A percentile compares a stretch with the other conserved stretches of the same genome.
Conservation (phyloP, 2,888 invertebrate genomes). For the Argyra leucocephala region DNA sequence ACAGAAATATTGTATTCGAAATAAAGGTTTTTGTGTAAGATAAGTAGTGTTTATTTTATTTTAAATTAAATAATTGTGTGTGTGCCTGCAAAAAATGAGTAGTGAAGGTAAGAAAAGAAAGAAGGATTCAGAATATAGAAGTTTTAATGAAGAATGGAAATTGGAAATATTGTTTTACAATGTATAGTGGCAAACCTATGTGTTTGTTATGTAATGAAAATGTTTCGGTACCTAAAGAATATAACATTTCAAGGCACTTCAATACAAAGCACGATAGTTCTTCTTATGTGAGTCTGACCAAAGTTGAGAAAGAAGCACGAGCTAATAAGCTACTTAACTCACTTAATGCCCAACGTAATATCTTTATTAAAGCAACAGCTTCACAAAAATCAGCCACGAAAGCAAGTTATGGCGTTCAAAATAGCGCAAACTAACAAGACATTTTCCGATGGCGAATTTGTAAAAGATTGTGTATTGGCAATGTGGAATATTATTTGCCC, state of each 20-base stretch:
- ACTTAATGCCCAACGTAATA: too few species aligned
- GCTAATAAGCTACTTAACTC: conserved; percentile 9
- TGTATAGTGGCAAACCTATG: too few species aligned
- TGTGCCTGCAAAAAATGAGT: too few species aligned
- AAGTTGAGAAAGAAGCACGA: conserved; percentile 9
- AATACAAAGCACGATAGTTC: conserved; percentile 10
- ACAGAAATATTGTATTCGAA: too few species aligned
- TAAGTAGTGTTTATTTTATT: too few species aligned
- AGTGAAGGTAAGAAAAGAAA: too few species aligned
- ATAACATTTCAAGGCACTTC: conserved; percentile 11
- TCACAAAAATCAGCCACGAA: conserved; percentile 8
- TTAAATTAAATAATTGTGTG: too few species aligned
- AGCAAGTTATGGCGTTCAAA: conserved; percentile 9
- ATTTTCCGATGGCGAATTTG: conserved; percentile 5
- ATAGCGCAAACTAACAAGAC: conserved; percentile 8
- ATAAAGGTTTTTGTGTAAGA: too few species aligned
- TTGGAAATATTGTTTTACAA: too few species aligned
- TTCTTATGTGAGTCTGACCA: conserved; percentile 9
- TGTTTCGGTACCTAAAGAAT: conserved; percentile 9
- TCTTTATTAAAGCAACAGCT: conserved; percentile 9
- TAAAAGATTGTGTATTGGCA: not conserved
- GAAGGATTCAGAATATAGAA: too few species aligned
- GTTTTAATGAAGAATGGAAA: too few species aligned
- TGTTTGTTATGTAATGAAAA: conserved; percentile 10
- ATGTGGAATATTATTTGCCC: conserved; percentile 2